Base-by-base conservation (phyloP, 2,113 vertebrate species). In the Pelecanus crispus region DNA sequence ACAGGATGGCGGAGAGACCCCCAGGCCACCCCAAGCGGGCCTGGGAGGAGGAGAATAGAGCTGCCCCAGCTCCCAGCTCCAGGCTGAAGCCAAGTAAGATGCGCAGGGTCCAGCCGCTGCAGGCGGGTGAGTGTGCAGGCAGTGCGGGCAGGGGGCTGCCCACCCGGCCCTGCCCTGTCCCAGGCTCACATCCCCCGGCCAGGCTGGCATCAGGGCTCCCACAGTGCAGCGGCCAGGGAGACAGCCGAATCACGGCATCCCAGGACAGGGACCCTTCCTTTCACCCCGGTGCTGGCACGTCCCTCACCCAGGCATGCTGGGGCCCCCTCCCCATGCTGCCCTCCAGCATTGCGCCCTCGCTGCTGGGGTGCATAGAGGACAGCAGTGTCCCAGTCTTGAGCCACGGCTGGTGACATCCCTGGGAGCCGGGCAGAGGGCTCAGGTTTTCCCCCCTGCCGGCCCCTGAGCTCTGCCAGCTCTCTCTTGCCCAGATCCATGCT, bases 31-130 rank as follows among this genome's bases (percentile, higher is more conserved):
- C 45, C 44, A 42, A 29, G 56, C 8, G 2, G 14, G 34, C 50
- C 31, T 75, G 36, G 49, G 4, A 4, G 47, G 36, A 74, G 25
- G 9, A 45, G 0, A 3, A 9, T 0, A 4, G 7, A 47, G 34
- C 24, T 34, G 16, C 8, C 20, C 44, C 3, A 2, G 16, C 53
- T 36, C 44, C 19, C 52, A 59, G n/a, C 31, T n/a, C 25, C 2
- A 1, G 20, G 53, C 25, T 8, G 1, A 17, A 50, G 44, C 12
- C 36, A 8, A 1, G 5, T 0, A 4, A n/a, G 14, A 6, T 10
- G 2, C 11, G 31, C 3, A 0, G 8, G 20, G 16, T 17, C 12
- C 29, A 42, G 42, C 42, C 3, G 0, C n/a, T 16, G 61, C n/a
- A 1, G 24, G 11, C 4, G 0, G 53, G 84, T 44, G 53, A 78